These are phyloP conservation scores for Brachionichthys hirsutus DNA, from an alignment of 2,113 vertebrate genomes.

Conservation along the genomic window DNA sequence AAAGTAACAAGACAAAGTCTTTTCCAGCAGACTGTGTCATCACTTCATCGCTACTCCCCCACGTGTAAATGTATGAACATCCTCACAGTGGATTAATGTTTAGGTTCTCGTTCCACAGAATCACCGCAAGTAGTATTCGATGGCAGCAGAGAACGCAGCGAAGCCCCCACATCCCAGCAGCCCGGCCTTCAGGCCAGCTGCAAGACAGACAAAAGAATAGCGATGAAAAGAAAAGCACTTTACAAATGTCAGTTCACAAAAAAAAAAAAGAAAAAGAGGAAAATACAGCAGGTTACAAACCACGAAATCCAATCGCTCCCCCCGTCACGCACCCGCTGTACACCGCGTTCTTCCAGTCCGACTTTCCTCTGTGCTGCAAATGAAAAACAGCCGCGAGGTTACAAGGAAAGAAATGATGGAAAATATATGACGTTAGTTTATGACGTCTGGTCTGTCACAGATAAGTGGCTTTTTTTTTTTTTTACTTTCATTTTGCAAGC, in stretches of 20 bases:
- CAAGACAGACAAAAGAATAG: neutral
- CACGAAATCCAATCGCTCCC: conserved; percentile 92
- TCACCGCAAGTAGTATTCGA: conserved; percentile 91
- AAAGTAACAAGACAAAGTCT: no score
- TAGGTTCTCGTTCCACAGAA: neutral
- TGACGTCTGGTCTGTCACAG: no score
- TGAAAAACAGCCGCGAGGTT: conserved; percentile 1
- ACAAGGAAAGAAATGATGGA: neutral
- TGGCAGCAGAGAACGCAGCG: conserved; percentile 94
- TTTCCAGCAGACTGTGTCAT: neutral
- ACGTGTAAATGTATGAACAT: neutral
- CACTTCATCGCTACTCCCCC: neutral
- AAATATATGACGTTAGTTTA: no score
- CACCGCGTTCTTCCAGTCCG: conserved; percentile 97
- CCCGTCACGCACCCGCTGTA: conserved; percentile 95
- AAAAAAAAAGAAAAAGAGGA: neutral
- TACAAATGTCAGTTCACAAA: neutral
- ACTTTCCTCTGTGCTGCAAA: conserved; percentile 88
- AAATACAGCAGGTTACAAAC: conserved; percentile 69
- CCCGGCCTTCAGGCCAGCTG: conserved; percentile 93
- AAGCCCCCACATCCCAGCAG: conserved; percentile 94
- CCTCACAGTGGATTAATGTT: no score
- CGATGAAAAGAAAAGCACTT: neutral
- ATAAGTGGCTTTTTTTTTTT: no score
- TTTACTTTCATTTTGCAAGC: no score